Conservation (phyloP, 1,140 invertebrate species). For the Zaprionus kolodkinae region DNA sequence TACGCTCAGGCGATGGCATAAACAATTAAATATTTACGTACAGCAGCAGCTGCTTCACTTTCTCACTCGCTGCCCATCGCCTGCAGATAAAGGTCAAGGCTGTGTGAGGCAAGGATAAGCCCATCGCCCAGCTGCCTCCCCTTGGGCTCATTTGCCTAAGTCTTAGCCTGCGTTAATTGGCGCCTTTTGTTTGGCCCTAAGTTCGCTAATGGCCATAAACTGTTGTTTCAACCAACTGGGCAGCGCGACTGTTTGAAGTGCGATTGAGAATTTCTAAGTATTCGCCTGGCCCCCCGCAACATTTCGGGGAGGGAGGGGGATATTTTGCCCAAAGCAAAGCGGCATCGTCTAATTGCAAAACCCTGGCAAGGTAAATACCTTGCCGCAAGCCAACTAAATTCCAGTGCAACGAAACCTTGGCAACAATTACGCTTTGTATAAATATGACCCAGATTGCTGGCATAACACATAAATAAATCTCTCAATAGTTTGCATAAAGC, state of each 20-base stretch:
- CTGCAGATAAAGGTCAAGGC: constrained; percentile 78
- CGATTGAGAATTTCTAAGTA: constrained; percentile 72
- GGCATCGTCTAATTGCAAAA: constrained; percentile 53
- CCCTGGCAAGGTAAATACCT: constrained; percentile 41
- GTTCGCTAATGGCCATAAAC: constrained; percentile 69
- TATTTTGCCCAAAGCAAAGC: background rate
- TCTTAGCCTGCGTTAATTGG: constrained; percentile 72
- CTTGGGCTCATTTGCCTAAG: constrained; percentile 53
- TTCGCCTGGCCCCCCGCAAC: background rate
- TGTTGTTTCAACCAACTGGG: constrained; percentile 45
- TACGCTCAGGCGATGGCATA: constrained; percentile 57
- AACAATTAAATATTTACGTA: constrained; percentile 78
- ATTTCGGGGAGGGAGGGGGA: background rate
- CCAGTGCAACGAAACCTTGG: constrained; percentile 23
- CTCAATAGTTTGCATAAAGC: background rate
- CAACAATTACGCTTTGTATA: constrained; percentile 14
- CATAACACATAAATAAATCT: background rate
- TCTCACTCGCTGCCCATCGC: constrained; percentile 29
- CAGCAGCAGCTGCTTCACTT: constrained; percentile 33
- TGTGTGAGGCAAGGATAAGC: constrained; percentile 43
- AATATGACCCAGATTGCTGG: constrained; percentile 23
- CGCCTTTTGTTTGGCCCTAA: constrained; percentile 69
- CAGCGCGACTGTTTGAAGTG: constrained; percentile 65
- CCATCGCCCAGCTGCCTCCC: background rate
- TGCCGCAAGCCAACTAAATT: constrained; percentile 25